These are phyloP conservation scores for Coelopa frigida DNA, from an alignment of 1,140 invertebrate genomes.

Conservation along the genomic window DNA sequence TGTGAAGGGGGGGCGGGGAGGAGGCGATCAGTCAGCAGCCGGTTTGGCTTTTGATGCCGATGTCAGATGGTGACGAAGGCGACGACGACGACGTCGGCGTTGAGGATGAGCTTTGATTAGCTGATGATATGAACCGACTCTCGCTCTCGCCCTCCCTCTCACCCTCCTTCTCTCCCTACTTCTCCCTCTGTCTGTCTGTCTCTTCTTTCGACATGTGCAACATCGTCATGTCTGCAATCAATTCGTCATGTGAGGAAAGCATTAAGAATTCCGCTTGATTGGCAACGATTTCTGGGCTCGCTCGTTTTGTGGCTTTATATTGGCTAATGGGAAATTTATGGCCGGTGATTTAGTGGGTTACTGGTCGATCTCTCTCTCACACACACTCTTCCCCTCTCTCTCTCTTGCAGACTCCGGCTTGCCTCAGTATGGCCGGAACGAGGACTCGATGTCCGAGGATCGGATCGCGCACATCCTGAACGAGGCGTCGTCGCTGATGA, in stretches of 20 bases:
- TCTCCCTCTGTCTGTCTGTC: no score
- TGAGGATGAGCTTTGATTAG: no score
- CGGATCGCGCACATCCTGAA: slow-evolving; percentile 87
- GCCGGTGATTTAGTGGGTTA: neutral
- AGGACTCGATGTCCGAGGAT: slow-evolving; percentile 83
- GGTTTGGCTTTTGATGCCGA: slow-evolving; percentile 1
- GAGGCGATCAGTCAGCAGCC: neutral
- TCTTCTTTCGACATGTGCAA: no score
- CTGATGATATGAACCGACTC: no score
- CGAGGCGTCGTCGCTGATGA: slow-evolving; percentile 74
- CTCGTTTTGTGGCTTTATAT: slow-evolving; percentile 4
- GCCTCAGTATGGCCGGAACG: slow-evolving; percentile 59
- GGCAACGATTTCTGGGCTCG: neutral
- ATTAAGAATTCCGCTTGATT: neutral
- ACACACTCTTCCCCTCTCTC: slow-evolving; percentile 1
- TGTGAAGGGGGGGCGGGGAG: neutral
- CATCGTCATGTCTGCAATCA: no score
- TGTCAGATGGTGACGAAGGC: neutral
- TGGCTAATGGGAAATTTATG: slow-evolving; percentile 12
- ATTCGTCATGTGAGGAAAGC: neutral
- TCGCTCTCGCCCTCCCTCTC: no score
- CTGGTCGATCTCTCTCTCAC: no score
- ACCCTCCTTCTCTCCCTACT: no score
- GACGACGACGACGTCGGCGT: neutral
- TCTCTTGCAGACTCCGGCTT: slow-evolving; percentile 50